Percentiles rank a stretch among this genome's conserved stretches.
Conservation (phyloP, 2,113 vertebrate genomes). For the Onychostruthus taczanowskii region DNA sequence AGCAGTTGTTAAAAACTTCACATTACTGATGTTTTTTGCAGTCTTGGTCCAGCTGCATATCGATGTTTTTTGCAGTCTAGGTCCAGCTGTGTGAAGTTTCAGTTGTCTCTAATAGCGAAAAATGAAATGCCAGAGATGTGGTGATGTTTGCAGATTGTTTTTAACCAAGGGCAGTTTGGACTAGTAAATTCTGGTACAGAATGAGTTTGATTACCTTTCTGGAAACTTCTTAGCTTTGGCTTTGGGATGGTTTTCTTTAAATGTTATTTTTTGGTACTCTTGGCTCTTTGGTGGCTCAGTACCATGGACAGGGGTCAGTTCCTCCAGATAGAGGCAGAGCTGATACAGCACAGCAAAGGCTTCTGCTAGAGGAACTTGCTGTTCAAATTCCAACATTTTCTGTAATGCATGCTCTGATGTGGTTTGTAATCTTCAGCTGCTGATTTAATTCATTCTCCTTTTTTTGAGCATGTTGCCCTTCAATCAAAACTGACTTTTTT, state of each 20-base stretch:
- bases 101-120: not conserved
- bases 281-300: not conserved
- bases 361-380: not conserved
- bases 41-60: not conserved
- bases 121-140: not conserved
- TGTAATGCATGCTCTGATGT: not conserved
- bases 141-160: not conserved
- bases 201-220: not conserved
- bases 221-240: not conserved
- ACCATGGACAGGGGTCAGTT: not conserved
- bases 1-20: not conserved
- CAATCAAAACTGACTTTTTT: not conserved
- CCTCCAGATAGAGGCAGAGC: rapidly evolving
- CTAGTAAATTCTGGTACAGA: not conserved
- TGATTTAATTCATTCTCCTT: not conserved
- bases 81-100: not conserved
- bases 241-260: not conserved
- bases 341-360: rapidly evolving
- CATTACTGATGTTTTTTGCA: not conserved
- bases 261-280: rapidly evolving
- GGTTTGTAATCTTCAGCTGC: not conserved
- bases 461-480: not conserved
- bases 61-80: not conserved
- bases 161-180: not conserved
- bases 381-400: rapidly evolving